phyloP scores from a whole-genome alignment of 2,888 invertebrate species.

The Agriopis marginaria region DNA sequence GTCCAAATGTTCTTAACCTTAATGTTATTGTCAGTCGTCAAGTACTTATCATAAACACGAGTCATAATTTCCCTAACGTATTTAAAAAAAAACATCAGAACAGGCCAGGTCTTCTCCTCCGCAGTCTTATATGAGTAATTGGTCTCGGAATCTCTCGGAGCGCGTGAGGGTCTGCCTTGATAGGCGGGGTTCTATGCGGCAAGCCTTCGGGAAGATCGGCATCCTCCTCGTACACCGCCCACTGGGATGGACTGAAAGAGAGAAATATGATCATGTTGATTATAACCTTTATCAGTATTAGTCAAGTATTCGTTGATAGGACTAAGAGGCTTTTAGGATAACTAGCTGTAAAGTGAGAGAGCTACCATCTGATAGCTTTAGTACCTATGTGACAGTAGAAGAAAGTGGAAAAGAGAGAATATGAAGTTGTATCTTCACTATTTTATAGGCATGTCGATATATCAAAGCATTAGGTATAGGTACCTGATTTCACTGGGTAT shows the following conservation, averaged over 20 bases:
- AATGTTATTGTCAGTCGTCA: background rate
- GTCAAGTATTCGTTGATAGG: background rate
- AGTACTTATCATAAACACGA: background rate
- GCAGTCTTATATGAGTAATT: conserved; percentile 62
- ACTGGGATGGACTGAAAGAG: conserved; percentile 75
- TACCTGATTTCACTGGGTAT: conserved; percentile 83
- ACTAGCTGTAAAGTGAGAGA: too few species aligned
- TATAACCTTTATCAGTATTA: background rate
- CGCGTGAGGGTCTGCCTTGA: conserved; percentile 74
- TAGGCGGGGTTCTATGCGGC: conserved; percentile 69
- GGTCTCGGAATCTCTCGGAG: conserved; percentile 78
- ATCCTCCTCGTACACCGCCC: conserved; percentile 81
- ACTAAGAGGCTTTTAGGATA: too few species aligned
- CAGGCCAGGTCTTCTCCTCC: conserved; percentile 64
- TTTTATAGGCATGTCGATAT: background rate
- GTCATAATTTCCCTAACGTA: background rate
- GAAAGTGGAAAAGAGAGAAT: too few species aligned
- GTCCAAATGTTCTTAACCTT: background rate
- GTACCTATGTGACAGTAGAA: too few species aligned
- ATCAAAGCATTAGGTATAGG: conserved; percentile 50
- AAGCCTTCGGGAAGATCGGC: conserved; percentile 63
- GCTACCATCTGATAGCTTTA: too few species aligned
- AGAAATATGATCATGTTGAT: conserved; percentile 1
- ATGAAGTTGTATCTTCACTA: too few species aligned
- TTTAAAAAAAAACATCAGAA: conserved; percentile 32